Evolutionary conservation across 1,140 invertebrate species (phyloP).

Genomic region (Trichonephila clavata): DNA sequence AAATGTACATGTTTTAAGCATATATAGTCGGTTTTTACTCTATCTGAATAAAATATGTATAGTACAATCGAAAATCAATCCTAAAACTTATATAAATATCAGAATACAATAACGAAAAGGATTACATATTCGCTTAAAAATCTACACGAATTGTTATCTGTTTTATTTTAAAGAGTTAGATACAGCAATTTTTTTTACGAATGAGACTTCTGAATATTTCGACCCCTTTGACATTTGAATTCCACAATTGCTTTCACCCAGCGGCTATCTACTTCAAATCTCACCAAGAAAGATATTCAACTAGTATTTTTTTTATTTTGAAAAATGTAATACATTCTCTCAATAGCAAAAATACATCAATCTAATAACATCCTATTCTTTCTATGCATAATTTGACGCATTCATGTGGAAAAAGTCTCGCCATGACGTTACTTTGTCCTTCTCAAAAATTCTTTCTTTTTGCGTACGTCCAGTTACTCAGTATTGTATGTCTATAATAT

Average conservation of each 20-base stretch:
- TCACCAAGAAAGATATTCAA: neutral
- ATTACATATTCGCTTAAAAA: too few species aligned
- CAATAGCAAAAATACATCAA: neutral
- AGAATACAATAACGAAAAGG: too few species aligned
- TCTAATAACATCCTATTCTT: neutral
- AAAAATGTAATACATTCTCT: too few species aligned
- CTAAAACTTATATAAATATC: too few species aligned
- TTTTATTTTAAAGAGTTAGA: too few species aligned
- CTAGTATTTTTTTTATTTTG: too few species aligned
- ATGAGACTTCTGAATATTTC: neutral
- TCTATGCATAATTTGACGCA: conserved; percentile 27
- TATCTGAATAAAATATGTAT: too few species aligned
- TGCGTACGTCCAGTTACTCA: neutral
- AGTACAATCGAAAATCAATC: too few species aligned
- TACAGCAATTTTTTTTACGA: too few species aligned
- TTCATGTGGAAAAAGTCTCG: conserved; percentile 2
- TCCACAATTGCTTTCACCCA: neutral
- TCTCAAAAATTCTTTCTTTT: neutral
- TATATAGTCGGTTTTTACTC: too few species aligned
- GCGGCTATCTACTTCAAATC: neutral
- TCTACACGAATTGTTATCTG: too few species aligned
- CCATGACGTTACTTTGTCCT: neutral
- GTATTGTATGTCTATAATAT: neutral
- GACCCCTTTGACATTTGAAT: neutral
- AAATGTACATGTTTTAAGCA: too few species aligned